Evolutionary conservation across 1,140 invertebrate genomes (phyloP), one percentile per base, ranked within the genome.

Genomic region (Zaprionus kolodkinae): DNA sequence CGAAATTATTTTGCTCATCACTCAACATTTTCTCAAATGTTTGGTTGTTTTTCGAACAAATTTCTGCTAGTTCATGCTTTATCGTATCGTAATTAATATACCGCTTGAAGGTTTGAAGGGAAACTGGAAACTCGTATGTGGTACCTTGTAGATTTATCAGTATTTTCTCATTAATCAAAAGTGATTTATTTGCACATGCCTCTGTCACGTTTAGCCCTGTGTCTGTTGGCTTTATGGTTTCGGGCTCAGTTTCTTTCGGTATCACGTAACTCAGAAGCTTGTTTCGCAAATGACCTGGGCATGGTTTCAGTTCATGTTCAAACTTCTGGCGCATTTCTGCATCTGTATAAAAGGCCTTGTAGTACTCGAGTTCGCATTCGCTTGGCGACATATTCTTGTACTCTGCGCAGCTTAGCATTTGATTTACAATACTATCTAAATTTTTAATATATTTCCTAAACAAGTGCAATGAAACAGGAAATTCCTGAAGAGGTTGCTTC

Each of bases 1-100:
- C 10, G 1, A 54, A 27, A 35, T 50, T 45, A 6, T 50, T 45
- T 3, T 4, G 40, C 27, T 62, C 21, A 12, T 66, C 56, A 1
- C 3, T 30, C 11, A 66, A 15, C 0, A 63, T 55, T 5, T 33
- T 30, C 0, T 36, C 12, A 4, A 35, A 11, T 17, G 52, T n/a
- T 21, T 38, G 21, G 9, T 36, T 43, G 9, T 43, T 27, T 3
- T 15, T 56, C 0, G 12, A 25, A 13, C 0, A 25, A 0, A 1
- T 12, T 15, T 67, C 27, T 3, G 13, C 54, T 5, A 81, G 43
- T 12, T 64, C 27, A 6, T 30, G 10, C 1, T 48, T 43, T 5
- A 81, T 9, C 2, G 54, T 40, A 6, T 80, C 63, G 9, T 68
- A 68, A 36, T 76, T 81, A n/a, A 80, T 69, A 25, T 36, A 80